Evolutionary conservation across 2,797 vertebrate species (phyloP).

Genomic region (Takifugu rubripes): DNA sequence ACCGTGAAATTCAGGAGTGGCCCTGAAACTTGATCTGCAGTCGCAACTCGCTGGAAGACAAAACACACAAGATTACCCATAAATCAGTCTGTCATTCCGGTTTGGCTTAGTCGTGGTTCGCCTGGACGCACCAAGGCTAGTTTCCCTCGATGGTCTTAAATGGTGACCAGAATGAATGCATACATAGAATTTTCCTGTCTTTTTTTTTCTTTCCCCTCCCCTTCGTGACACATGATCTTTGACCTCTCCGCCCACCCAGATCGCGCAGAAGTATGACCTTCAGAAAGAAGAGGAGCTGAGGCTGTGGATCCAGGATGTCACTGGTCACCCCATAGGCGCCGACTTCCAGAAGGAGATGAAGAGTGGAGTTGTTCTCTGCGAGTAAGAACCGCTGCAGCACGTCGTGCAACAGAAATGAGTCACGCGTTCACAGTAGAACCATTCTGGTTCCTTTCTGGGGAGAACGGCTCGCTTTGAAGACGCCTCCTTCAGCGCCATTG

Average conservation of each 20-base stretch:
- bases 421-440: not conserved
- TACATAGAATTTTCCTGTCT: not conserved
- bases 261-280: slow-evolving; percentile 89
- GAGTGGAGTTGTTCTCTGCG: slow-evolving; percentile 86
- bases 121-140: not conserved
- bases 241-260: slow-evolving; percentile 64
- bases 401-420: not conserved
- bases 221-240: slow-evolving; percentile 16
- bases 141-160: too few relatives aligned
- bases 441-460: not conserved
- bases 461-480: not conserved
- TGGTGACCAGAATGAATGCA: not conserved
- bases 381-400: slow-evolving; percentile 72
- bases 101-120: not conserved
- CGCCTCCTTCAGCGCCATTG: not conserved
- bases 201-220: too few relatives aligned
- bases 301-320: slow-evolving; percentile 86
- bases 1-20: slow-evolving; percentile 6
- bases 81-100: not conserved
- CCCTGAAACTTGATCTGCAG: slow-evolving; percentile 30
- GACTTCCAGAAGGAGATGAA: slow-evolving; percentile 95
- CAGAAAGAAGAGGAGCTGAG: slow-evolving; percentile 89
- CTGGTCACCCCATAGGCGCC: slow-evolving; percentile 76
- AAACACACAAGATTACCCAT: too few relatives aligned
- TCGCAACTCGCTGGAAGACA: slow-evolving; percentile 12